A percentile compares a stretch with the other conserved stretches of the same genome.
Conservation (phyloP, 2,797 vertebrate species). For the Benthosema pterotum region DNA sequence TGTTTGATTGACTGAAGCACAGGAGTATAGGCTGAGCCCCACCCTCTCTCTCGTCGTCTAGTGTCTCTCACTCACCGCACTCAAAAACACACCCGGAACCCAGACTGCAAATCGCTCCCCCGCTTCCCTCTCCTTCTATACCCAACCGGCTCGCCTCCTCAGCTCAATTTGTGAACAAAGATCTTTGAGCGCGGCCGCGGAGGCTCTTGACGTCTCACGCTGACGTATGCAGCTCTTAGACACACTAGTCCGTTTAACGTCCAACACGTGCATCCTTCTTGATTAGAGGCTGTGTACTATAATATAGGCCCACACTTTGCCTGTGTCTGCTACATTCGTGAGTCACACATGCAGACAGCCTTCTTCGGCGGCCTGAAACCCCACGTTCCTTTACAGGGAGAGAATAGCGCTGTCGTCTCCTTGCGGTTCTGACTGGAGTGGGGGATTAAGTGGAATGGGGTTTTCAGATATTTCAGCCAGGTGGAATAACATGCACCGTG, state of each 20-base stretch:
- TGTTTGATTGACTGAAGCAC: no score
- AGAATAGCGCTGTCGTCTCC: constrained; percentile 6
- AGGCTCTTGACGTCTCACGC: constrained; percentile 41
- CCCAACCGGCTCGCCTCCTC: constrained; percentile 14
- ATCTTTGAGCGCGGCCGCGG: constrained; percentile 46
- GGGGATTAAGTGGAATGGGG: no score
- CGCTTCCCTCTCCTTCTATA: constrained; percentile 4
- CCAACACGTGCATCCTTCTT: constrained; percentile 46
- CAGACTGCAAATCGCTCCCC: constrained; percentile 15
- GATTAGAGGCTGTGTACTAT: constrained; percentile 26
- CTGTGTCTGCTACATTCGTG: constrained; percentile 31
- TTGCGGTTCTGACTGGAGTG: no score
- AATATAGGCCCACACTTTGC: constrained; percentile 36
- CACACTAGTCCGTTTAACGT: constrained; percentile 31
- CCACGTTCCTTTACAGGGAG: constrained; percentile 24
- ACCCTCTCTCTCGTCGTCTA: constrained; percentile 46
- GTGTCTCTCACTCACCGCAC: constrained; percentile 43
- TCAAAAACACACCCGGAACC: constrained; percentile 53
- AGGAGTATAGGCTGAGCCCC: constrained; percentile 51
- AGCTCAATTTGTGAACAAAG: constrained; percentile 65
- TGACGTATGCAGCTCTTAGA: constrained; percentile 49
- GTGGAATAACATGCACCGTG: constrained; percentile 1
- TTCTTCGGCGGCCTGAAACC: constrained; percentile 46
- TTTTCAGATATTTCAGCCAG: no score
- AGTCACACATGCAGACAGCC: constrained; percentile 56